Percentiles rank a stretch among this genome's conserved stretches.
These are phyloP conservation scores for Arothron firmamentum DNA, from an alignment of 2,113 vertebrate species.

Conservation along the genomic window DNA sequence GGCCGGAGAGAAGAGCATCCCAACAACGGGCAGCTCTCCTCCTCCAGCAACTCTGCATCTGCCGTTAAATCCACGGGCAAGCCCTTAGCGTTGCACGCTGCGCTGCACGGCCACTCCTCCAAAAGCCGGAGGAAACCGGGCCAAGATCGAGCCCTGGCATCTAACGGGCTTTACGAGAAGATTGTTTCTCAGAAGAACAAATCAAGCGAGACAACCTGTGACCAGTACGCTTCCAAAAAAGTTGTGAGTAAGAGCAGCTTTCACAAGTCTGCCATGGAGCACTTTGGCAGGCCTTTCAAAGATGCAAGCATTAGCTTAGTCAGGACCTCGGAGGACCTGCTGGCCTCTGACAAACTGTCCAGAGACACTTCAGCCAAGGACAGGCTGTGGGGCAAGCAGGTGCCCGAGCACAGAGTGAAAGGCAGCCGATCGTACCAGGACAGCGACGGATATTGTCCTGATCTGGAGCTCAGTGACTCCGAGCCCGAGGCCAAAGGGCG, in stretches of 20 bases:
- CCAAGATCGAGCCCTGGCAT: conserved; percentile 61
- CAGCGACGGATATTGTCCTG: conserved; percentile 94
- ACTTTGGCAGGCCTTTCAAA: conserved; percentile 88
- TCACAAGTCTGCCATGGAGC: conserved; percentile 84
- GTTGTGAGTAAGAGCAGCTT: conserved; percentile 76
- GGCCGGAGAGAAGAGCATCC: conserved; percentile 76
- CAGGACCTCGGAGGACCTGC: conserved; percentile 84
- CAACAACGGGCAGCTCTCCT: conserved; percentile 75
- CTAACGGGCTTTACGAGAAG: conserved; percentile 81
- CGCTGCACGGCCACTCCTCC: conserved; percentile 83
- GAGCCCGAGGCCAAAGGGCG: conserved; percentile 87
- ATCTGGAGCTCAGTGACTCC: conserved; percentile 94
- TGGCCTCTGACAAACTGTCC: conserved; percentile 79
- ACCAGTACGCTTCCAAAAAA: conserved; percentile 71
- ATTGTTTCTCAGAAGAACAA: conserved; percentile 79
- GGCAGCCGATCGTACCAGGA: conserved; percentile 80
- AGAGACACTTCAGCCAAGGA: conserved; percentile 79
- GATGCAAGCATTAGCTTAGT: conserved; percentile 87
- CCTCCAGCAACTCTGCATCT: conserved; percentile 51
- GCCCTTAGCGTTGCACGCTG: conserved; percentile 80
- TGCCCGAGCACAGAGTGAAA: conserved; percentile 68
- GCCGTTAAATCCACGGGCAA: conserved; percentile 78
- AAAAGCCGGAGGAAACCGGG: conserved; percentile 81
- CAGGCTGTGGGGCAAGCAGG: conserved; percentile 80
- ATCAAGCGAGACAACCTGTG: conserved; percentile 77